These are phyloP conservation scores for Chaetophractus vellerosus DNA, from an alignment of 2,797 vertebrate genomes.

Conservation along the genomic window DNA sequence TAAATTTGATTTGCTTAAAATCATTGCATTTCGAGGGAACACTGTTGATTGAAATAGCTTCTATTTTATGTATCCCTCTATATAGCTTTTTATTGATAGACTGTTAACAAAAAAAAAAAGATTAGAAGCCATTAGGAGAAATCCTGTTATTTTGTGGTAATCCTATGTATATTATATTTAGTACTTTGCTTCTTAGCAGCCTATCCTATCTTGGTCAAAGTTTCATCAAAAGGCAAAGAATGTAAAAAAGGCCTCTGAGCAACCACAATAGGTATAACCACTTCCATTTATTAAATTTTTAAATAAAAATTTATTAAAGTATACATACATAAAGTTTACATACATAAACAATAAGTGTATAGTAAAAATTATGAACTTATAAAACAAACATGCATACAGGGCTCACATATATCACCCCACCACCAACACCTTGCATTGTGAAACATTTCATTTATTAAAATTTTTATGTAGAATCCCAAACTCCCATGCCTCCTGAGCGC, in stretches of 20 bases:
- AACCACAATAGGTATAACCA: conserved; percentile 9
- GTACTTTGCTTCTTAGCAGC: background rate
- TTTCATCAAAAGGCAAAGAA: background rate
- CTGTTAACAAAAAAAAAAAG: background rate
- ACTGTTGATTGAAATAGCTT: conserved; percentile 41
- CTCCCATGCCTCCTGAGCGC: background rate
- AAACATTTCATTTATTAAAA: background rate
- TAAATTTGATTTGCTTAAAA: conserved; percentile 54
- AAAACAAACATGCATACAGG: too few species aligned
- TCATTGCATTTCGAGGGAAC: conserved; percentile 30
- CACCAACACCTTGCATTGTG: too few species aligned
- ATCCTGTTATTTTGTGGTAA: background rate
- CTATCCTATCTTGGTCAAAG: conserved; percentile 27
- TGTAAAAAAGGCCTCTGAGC: background rate
- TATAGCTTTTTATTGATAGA: conserved; percentile 2
- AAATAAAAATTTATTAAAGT: too few species aligned
- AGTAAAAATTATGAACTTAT: too few species aligned
- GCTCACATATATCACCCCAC: too few species aligned
- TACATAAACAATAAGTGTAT: too few species aligned
- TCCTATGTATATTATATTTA: background rate
- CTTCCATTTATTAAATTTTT: background rate
- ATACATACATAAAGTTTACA: too few species aligned
- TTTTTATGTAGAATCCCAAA: background rate
- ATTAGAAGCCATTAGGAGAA: background rate
- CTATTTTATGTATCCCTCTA: background rate